Evolutionary conservation across 1,140 invertebrate genomes (phyloP), one percentile per base, ranked within the genome.

Genomic region (Drosophila ficusphila): DNA sequence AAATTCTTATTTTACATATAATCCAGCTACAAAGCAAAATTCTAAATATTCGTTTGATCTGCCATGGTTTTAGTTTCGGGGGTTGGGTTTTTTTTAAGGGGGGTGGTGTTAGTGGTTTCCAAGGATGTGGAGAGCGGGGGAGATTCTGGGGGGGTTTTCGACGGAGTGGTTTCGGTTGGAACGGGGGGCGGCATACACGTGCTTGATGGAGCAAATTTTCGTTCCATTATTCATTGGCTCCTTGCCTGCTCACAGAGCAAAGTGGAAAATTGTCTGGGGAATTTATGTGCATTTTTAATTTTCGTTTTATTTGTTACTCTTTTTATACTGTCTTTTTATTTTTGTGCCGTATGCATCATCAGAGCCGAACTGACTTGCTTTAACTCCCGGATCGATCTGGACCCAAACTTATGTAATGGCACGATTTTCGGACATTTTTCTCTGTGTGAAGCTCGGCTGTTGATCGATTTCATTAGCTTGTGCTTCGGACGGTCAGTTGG

Each of bases 231-330:
- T 67, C 64, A 67, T 67, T 67, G 44, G 61, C 46, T 67, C 7
- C 64, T 67, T 67, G 60, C 33, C 60, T 60, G 52, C 58, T 61
- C 58, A 42, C 58, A 61, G 58, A 65, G 41, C 34, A 67, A 67
- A 67, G 64, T 67, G 64, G 64, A 67, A 67, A 67, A 67, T 67
- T 67, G 61, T 67, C 61, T 64, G 21, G 46, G 64, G 64, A 67
- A 67, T 67, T 67, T 67, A 67, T 67, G 62, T 67, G 62, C 62
- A 67, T 67, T 67, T 67, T 52, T 67, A 67, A 67, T 67, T 67
- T 52, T 42, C 29, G 27, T 39, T 67, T 49, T 51, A 67, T 51
- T 67, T 64, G 19, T 48, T 36, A 46, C 16, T 33, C 4, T 27
- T 36, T 19, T 21, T 38, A 14, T 21, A 27, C 21, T 19, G 0